Evolutionary conservation across 2,113 vertebrate genomes (phyloP).

Genomic region (Salvator merianae): DNA sequence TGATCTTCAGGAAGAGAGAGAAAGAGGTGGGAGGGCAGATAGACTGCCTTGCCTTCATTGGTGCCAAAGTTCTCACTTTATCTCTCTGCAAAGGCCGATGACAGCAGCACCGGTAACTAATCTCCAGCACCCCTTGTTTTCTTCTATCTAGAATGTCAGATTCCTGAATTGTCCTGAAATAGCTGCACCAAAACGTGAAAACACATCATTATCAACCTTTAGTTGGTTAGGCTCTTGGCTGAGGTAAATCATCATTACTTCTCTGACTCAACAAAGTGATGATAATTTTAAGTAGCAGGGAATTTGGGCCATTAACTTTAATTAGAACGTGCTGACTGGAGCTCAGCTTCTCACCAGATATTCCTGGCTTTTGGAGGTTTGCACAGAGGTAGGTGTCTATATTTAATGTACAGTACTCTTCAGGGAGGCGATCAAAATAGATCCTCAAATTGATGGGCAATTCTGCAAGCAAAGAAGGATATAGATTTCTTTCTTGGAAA

Average conservation of each 20-base stretch:
- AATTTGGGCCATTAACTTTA: constrained; percentile 48
- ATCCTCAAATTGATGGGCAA: constrained; percentile 61
- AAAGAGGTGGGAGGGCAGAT: neutral
- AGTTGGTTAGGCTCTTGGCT: neutral
- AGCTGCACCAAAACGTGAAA: neutral
- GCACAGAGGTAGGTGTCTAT: constrained; percentile 57
- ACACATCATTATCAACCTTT: constrained; percentile 23
- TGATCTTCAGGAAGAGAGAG: neutral
- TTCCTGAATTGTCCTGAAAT: constrained; percentile 4
- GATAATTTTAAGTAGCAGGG: constrained; percentile 41
- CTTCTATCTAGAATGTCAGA: neutral
- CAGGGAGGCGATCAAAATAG: constrained; percentile 62
- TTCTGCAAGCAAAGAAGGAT: constrained; percentile 62
- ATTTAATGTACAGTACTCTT: constrained; percentile 69
- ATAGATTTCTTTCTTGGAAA: constrained; percentile 64
- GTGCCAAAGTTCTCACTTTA: neutral
- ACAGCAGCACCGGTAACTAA: neutral
- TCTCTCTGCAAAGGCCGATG: neutral
- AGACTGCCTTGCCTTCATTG: no score
- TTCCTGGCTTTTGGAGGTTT: constrained; percentile 54
- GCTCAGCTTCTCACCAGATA: constrained; percentile 42
- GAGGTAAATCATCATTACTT: constrained; percentile 34
- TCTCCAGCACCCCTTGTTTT: neutral
- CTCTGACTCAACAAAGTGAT: constrained; percentile 40
- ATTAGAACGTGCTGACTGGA: constrained; percentile 41